Percentiles rank a stretch among this genome's conserved stretches.
phyloP scores from a whole-genome alignment of 2,113 vertebrate species.

The Cardinalis cardinalis region DNA sequence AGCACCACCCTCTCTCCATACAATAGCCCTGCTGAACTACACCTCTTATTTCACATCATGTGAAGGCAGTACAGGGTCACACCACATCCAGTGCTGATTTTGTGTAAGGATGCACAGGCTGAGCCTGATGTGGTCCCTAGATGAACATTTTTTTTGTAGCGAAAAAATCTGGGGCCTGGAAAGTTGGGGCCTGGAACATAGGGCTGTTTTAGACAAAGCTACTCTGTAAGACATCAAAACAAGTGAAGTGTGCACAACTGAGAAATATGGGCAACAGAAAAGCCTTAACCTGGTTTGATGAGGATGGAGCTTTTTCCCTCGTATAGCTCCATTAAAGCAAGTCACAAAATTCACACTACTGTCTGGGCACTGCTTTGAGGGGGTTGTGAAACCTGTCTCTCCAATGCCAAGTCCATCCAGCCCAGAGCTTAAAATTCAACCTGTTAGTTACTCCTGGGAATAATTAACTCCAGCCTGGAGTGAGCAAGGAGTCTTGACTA shows the following conservation, averaged over 20 bases:
- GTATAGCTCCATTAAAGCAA: not conserved
- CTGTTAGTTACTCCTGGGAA: constrained; percentile 6
- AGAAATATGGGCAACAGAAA: not conserved
- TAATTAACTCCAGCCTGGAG: not conserved
- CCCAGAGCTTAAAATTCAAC: constrained; percentile 1
- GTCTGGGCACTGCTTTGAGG: not conserved
- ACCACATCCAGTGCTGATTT: not conserved
- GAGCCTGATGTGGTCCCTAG: not conserved
- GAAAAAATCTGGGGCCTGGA: not conserved
- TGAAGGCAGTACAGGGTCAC: not conserved
- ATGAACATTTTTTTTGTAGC: not conserved
- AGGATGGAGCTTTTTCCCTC: not conserved
- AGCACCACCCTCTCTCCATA: not conserved
- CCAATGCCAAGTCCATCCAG: not conserved
- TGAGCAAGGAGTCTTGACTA: not conserved
- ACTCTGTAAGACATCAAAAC: not conserved
- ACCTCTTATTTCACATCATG: not conserved
- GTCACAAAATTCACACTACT: not conserved
- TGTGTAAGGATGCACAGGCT: not conserved
- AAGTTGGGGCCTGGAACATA: not conserved
- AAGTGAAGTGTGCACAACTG: not conserved
- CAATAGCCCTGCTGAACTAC: not conserved
- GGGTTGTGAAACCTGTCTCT: not conserved
- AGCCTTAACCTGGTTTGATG: not conserved
- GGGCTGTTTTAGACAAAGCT: not conserved